These are phyloP conservation scores for Chromoteleia sp. DNA, from an alignment of 2,888 invertebrate genomes.

Conservation along the genomic window DNA sequence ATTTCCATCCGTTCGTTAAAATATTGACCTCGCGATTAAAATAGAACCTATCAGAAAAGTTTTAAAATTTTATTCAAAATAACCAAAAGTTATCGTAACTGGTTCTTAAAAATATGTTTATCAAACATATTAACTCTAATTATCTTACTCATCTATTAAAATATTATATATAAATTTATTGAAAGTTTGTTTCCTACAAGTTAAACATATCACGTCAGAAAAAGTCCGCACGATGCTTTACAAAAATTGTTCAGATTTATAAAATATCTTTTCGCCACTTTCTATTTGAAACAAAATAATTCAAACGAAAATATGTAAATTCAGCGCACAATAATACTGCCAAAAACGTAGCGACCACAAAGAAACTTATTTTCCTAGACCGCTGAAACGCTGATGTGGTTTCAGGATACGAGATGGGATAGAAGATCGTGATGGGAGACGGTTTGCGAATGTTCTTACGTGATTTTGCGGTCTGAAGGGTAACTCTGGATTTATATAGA, in stretches of 20 bases:
- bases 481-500: neutral
- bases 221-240: too few species aligned
- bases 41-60: too few species aligned
- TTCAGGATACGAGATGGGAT: slow-evolving; percentile 17
- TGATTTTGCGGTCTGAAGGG: slow-evolving; percentile 28
- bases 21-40: too few species aligned
- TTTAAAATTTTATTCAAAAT: too few species aligned
- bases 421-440: slow-evolving; percentile 2
- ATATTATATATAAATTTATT: too few species aligned
- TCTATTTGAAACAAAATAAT: slow-evolving; percentile 2
- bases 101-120: too few species aligned
- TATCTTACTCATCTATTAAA: too few species aligned
- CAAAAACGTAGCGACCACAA: slow-evolving; percentile 22
- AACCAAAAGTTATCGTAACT: too few species aligned
- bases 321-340: slow-evolving; percentile 3
- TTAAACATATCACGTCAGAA: too few species aligned
- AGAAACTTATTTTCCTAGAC: slow-evolving; percentile 24
- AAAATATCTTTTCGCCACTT: slow-evolving; percentile 3
- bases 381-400: slow-evolving; percentile 23
- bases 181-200: too few species aligned
- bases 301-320: slow-evolving; percentile 23
- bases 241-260: slow-evolving; percentile 3
- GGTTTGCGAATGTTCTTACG: slow-evolving; percentile 36
- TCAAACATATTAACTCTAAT: too few species aligned
- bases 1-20: too few species aligned